Evolutionary conservation across 2,888 invertebrate species (phyloP).

Genomic region (Leptodirus hochenwartii): DNA sequence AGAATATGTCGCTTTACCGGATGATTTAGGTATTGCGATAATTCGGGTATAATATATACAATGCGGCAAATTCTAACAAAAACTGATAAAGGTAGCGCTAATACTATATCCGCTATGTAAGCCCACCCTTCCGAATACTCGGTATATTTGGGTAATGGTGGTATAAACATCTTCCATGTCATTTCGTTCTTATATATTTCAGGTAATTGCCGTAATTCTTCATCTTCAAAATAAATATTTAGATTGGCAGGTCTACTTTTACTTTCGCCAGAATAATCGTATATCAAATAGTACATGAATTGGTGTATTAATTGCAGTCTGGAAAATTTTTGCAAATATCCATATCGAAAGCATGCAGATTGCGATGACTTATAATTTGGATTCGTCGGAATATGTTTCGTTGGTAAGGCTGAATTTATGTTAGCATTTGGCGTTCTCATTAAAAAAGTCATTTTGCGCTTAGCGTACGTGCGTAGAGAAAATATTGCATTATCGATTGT

Average conservation of each 20-base stretch:
- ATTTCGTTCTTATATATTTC: constrained; percentile 12
- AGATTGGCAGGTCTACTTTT: too few species aligned
- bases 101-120: constrained; percentile 45
- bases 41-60: constrained; percentile 33
- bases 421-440: too few species aligned
- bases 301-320: constrained; percentile 48
- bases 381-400: too few species aligned
- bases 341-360: too few species aligned
- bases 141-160: constrained; percentile 39
- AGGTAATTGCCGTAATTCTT: too few species aligned
- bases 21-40: constrained; percentile 41
- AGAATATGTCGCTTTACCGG: constrained; percentile 46
- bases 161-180: constrained; percentile 52
- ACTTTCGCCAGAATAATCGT: constrained; percentile 32
- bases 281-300: constrained; percentile 49
- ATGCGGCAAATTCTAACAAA: constrained; percentile 47
- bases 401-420: too few species aligned
- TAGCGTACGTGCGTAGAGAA: too few species aligned
- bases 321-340: constrained; percentile 43
- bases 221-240: too few species aligned
- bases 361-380: too few species aligned
- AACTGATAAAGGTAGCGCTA: constrained; percentile 50
- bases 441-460: too few species aligned
- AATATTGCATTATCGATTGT: too few species aligned
- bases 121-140: constrained; percentile 48